Evolutionary conservation across 2,888 invertebrate species (phyloP).

Genomic region (Heliothis peltigera): DNA sequence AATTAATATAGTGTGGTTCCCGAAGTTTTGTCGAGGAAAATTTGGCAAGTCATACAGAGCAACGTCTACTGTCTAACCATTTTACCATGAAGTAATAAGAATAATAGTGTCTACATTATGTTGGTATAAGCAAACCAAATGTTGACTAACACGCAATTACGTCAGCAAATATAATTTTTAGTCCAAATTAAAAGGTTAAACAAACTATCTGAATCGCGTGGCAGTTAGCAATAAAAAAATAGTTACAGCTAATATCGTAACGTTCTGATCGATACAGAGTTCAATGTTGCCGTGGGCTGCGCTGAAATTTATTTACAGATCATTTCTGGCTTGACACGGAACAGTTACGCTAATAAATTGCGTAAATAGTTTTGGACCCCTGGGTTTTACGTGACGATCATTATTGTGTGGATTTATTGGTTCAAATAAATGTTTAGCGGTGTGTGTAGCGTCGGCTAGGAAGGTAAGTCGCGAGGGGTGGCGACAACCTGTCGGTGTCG

Average conservation of each 20-base stretch:
- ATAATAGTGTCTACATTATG: background rate
- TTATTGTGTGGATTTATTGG: slow-evolving; percentile 72
- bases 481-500: slow-evolving; percentile 72
- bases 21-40: background rate
- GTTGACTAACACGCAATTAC: slow-evolving; percentile 40
- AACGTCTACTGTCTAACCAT: background rate
- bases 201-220: slow-evolving; percentile 40
- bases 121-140: slow-evolving; percentile 19
- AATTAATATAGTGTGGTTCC: background rate
- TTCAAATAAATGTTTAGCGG: slow-evolving; percentile 67
- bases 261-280: slow-evolving; percentile 46
- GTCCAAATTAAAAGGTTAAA: slow-evolving; percentile 43
- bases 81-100: slow-evolving; percentile 1
- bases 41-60: background rate
- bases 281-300: slow-evolving; percentile 42
- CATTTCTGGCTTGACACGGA: slow-evolving; percentile 13
- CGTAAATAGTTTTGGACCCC: slow-evolving; percentile 70
- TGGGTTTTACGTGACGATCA: slow-evolving; percentile 66
- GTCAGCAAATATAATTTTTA: slow-evolving; percentile 23
- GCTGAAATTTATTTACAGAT: slow-evolving; percentile 25
- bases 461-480: slow-evolving; percentile 60
- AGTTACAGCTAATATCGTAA: slow-evolving; percentile 39
- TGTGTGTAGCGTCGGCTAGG: slow-evolving; percentile 71
- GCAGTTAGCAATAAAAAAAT: slow-evolving; percentile 28
- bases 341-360: slow-evolving; percentile 56